A percentile compares a stretch with the other conserved stretches of the same genome.
phyloP scores from a whole-genome alignment of 2,888 invertebrate genomes.

The Encarsia formosa region DNA sequence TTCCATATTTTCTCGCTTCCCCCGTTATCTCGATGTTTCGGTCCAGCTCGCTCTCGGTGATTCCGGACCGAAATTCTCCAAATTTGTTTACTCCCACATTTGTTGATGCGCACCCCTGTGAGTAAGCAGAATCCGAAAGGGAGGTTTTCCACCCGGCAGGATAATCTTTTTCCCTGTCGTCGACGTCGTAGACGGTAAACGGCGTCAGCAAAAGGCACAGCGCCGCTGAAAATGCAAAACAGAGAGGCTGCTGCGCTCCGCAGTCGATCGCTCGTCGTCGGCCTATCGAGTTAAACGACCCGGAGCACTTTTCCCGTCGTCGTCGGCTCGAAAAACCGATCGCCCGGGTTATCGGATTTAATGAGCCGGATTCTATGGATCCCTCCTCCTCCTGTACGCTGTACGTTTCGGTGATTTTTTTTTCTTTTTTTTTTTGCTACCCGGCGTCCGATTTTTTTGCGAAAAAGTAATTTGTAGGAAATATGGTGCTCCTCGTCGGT shows the following conservation, averaged over 20 bases:
- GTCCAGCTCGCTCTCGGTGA: too few relatives aligned
- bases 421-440: neutral
- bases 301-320: slow-evolving; percentile 15
- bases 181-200: too few relatives aligned
- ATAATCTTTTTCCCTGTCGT: too few relatives aligned
- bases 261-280: neutral
- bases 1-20: too few relatives aligned
- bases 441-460: neutral
- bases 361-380: slow-evolving; percentile 23
- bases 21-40: too few relatives aligned
- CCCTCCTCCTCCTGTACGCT: slow-evolving; percentile 12
- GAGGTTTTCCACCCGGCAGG: too few relatives aligned
- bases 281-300: slow-evolving; percentile 15
- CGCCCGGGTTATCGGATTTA: slow-evolving; percentile 19
- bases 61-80: too few relatives aligned
- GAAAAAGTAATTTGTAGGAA: neutral
- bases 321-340: neutral
- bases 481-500: too few relatives aligned
- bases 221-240: slow-evolving; percentile 21
- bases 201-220: neutral
- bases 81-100: too few relatives aligned
- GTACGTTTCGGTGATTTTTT: neutral
- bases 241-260: neutral
- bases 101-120: too few relatives aligned
- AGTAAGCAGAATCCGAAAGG: too few relatives aligned